Evolutionary conservation across 2,797 vertebrate genomes (phyloP).

Genomic region (Amblyraja radiata): DNA sequence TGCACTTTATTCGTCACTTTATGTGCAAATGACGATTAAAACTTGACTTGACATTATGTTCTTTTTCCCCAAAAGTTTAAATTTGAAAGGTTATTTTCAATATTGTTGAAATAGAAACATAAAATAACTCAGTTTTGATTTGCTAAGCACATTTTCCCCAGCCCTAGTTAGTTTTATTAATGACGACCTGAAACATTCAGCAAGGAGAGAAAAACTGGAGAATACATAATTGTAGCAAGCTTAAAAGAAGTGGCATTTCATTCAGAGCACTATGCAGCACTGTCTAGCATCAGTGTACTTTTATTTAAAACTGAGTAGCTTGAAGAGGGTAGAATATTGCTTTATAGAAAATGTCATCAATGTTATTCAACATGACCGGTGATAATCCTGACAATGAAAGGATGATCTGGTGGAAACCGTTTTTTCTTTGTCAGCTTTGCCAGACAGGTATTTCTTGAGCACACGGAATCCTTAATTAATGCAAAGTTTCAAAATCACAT

Average conservation of each 20-base stretch:
- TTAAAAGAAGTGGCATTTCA: neutral
- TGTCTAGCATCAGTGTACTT: neutral
- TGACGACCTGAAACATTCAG: neutral
- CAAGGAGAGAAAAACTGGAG: neutral
- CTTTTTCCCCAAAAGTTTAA: neutral
- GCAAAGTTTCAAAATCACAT: neutral
- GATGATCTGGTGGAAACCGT: constrained; percentile 37
- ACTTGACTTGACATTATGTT: too few relatives aligned
- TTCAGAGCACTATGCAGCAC: neutral
- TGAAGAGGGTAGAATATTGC: constrained; percentile 44
- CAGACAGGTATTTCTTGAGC: neutral
- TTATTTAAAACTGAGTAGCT: neutral
- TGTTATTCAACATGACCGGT: constrained; percentile 55
- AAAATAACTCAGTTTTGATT: neutral
- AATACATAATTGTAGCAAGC: neutral
- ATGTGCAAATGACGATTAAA: too few relatives aligned
- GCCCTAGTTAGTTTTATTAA: neutral
- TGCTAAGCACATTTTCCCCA: too few relatives aligned
- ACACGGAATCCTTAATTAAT: neutral
- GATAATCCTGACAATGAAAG: constrained; percentile 49
- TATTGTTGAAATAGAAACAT: neutral
- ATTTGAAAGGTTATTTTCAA: neutral
- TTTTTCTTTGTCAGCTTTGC: constrained; percentile 15
- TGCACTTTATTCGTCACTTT: too few relatives aligned
- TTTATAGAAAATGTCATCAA: constrained; percentile 50